Evolutionary conservation across 2,113 vertebrate genomes (phyloP).

Genomic region (Paradisaea rubra): DNA sequence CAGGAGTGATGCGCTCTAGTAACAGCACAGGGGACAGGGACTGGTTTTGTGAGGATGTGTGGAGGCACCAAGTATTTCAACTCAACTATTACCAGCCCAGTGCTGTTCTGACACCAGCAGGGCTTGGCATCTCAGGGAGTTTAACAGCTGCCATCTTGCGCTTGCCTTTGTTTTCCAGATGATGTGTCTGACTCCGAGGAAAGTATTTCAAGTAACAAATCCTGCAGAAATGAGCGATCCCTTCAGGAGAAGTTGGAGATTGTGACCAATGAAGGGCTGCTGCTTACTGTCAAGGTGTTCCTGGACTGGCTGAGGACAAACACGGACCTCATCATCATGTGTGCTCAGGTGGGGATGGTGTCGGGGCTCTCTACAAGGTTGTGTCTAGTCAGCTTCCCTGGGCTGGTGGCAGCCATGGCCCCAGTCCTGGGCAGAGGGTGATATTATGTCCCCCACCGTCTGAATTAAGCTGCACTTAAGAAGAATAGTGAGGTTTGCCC

Average conservation of each 20-base stretch:
- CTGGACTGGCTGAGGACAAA: conserved; percentile 94
- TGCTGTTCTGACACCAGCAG: not conserved
- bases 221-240: conserved; percentile 82
- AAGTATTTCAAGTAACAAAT: conserved; percentile 82
- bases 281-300: conserved; percentile 93
- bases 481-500: not conserved
- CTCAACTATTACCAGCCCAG: not conserved
- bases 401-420: not conserved
- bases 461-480: not conserved
- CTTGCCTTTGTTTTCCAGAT: conserved; percentile 57
- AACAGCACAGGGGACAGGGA: not conserved
- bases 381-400: not conserved
- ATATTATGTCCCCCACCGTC: not conserved
- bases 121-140: not conserved
- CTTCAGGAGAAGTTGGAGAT: conserved; percentile 88
- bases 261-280: conserved; percentile 84
- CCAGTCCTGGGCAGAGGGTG: not conserved
- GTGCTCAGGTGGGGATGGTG: conserved; percentile 82
- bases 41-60: not conserved
- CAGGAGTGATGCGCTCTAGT: not conserved
- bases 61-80: not conserved
- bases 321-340: conserved; percentile 94
- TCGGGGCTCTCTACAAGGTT: accelerated
- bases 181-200: conserved; percentile 85
- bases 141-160: not conserved